A percentile compares a stretch with the other conserved stretches of the same genome.
Conservation (phyloP, 2,797 vertebrate genomes). For the Leucoraja ocellata region DNA sequence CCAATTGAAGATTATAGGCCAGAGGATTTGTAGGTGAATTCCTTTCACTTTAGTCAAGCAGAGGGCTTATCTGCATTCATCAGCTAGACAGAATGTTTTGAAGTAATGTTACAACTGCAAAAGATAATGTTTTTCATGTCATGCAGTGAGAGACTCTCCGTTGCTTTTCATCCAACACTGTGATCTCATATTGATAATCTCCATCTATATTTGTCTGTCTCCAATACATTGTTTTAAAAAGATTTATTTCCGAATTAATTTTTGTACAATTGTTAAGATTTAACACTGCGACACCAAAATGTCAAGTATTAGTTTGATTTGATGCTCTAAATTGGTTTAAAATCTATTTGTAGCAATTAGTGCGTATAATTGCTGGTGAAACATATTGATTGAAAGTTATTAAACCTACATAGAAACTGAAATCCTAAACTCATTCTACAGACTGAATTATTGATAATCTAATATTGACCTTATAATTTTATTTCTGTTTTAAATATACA, state of each 20-base stretch:
- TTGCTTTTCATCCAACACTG: neutral
- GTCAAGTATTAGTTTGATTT: conserved; percentile 27
- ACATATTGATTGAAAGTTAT: conserved; percentile 30
- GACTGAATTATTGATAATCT: conserved; percentile 34
- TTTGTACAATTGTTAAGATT: neutral
- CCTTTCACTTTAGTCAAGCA: neutral
- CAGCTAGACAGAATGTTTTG: neutral
- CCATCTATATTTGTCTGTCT: neutral
- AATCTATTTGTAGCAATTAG: conserved; percentile 19
- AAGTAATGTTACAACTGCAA: neutral
- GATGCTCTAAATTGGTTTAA: conserved; percentile 2
- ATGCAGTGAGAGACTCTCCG: neutral
- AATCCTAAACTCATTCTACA: conserved; percentile 30
- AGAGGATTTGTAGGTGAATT: neutral
- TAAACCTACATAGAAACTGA: conserved; percentile 35
- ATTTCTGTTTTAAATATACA: conserved; percentile 31
- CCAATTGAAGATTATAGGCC: too few species aligned
- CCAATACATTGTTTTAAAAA: neutral
- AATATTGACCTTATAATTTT: conserved; percentile 29
- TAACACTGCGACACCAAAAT: neutral
- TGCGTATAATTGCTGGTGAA: conserved; percentile 26
- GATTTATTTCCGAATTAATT: neutral
- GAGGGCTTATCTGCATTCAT: neutral
- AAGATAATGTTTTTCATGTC: neutral
- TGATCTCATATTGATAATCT: neutral